phyloP scores from a whole-genome alignment of 2,113 vertebrate genomes.

The Cricetomys ansorgei region DNA sequence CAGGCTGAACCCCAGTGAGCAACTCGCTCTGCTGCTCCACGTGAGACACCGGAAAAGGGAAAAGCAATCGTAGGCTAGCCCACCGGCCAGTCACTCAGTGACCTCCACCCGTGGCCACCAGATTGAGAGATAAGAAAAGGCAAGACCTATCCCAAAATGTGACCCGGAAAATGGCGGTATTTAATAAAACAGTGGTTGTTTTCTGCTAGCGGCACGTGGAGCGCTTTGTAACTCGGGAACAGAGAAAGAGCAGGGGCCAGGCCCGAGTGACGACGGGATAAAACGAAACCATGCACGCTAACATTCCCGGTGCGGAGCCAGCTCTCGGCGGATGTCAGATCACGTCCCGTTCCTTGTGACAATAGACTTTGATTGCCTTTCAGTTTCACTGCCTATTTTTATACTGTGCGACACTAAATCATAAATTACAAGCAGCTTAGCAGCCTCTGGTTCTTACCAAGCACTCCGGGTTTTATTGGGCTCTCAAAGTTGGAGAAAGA shows the following conservation, averaged over 20 bases:
- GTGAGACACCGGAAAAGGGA: fast-evolving
- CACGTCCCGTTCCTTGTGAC: constrained; percentile 38
- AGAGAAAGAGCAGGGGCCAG: fast-evolving
- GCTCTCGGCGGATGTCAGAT: neutral
- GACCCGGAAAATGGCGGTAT: neutral
- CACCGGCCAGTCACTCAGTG: fast-evolving
- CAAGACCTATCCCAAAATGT: neutral
- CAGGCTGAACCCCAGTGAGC: neutral
- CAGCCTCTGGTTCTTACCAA: constrained; percentile 54
- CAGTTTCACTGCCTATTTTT: constrained; percentile 63
- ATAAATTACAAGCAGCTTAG: constrained; percentile 68
- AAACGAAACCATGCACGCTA: neutral
- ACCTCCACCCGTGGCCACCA: neutral
- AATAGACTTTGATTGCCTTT: constrained; percentile 70
- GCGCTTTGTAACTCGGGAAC: neutral
- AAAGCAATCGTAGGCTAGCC: neutral
- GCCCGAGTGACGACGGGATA: neutral
- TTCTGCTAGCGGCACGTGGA: neutral
- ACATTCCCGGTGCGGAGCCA: fast-evolving
- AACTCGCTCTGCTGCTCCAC: neutral
- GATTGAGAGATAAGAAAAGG: neutral
- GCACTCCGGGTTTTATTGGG: constrained; percentile 60
- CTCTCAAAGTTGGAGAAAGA: constrained; percentile 44
- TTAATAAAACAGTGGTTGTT: neutral
- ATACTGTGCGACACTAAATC: constrained; percentile 61